Percentiles rank a stretch among this genome's conserved stretches.
Conservation (phyloP, 2,888 invertebrate genomes). For the Napeogenes sylphis region DNA sequence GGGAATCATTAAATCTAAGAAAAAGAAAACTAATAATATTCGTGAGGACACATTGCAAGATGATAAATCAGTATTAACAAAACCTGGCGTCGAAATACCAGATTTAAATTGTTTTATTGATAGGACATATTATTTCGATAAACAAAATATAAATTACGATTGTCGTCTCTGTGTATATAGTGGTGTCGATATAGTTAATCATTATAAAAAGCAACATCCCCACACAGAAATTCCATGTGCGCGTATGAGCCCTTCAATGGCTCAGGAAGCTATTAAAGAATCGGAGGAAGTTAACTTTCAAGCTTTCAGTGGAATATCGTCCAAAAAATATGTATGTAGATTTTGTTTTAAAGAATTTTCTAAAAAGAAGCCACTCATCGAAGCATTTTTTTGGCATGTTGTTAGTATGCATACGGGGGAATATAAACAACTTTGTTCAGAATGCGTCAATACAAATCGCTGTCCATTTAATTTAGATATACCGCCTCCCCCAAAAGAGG, state of each 20-base stretch:
- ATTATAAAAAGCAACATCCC: slow-evolving; percentile 81
- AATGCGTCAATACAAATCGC: slow-evolving; percentile 67
- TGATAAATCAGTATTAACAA: slow-evolving; percentile 8
- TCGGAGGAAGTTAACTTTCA: slow-evolving; percentile 64
- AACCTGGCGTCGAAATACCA: slow-evolving; percentile 34
- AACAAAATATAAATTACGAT: slow-evolving; percentile 55
- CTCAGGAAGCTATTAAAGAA: slow-evolving; percentile 75
- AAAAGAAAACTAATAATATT: slow-evolving; percentile 46
- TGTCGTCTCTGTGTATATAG: slow-evolving; percentile 80
- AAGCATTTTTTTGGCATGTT: slow-evolving; percentile 84
- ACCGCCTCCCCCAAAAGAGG: slow-evolving; percentile 61
- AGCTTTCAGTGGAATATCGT: slow-evolving; percentile 51
- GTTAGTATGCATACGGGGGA: slow-evolving; percentile 87
- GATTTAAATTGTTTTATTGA: slow-evolving; percentile 60
- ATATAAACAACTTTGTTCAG: slow-evolving; percentile 81
- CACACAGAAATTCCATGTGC: slow-evolving; percentile 81
- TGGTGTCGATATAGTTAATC: slow-evolving; percentile 80
- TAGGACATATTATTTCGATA: slow-evolving; percentile 63
- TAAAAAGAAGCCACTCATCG: slow-evolving; percentile 46
- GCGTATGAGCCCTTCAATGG: slow-evolving; percentile 72
- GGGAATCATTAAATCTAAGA: slow-evolving; percentile 63
- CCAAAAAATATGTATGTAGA: slow-evolving; percentile 59
- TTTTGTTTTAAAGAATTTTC: slow-evolving; percentile 64
- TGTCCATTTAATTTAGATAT: slow-evolving; percentile 59
- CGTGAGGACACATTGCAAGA: slow-evolving; percentile 12